These are phyloP conservation scores for Ephialtes manifestator DNA, from an alignment of 2,888 invertebrate species.

Conservation along the genomic window DNA sequence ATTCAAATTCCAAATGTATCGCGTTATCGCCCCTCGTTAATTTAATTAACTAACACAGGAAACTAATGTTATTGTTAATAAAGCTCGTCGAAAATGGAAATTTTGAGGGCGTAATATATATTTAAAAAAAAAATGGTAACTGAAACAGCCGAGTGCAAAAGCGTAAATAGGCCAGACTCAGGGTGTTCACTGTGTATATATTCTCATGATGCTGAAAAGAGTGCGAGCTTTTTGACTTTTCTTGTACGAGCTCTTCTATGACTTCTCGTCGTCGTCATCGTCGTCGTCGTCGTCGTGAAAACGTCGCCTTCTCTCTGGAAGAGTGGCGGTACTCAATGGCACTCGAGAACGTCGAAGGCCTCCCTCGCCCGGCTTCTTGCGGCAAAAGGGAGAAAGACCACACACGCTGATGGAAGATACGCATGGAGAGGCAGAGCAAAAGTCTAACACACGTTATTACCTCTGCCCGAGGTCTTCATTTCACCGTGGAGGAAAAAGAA, in stretches of 20 bases:
- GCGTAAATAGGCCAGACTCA: slow-evolving; percentile 17
- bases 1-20: slow-evolving; percentile 27
- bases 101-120: neutral
- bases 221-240: slow-evolving; percentile 19
- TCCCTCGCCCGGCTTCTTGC: neutral
- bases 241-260: neutral
- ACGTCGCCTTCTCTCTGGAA: slow-evolving; percentile 8
- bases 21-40: slow-evolving; percentile 52
- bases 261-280: neutral
- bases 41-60: slow-evolving; percentile 27
- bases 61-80: slow-evolving; percentile 35
- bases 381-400: neutral
- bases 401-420: slow-evolving; percentile 32
- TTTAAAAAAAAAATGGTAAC: neutral
- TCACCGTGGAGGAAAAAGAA: neutral
- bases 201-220: neutral
- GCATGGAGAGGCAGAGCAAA: slow-evolving; percentile 20
- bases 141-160: neutral
- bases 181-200: neutral
- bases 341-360: slow-evolving; percentile 27
- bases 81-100: slow-evolving; percentile 36
- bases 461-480: slow-evolving; percentile 7
- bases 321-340: slow-evolving; percentile 25
- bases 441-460: slow-evolving; percentile 6
- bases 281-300: neutral